phyloP scores from a whole-genome alignment of 2,888 invertebrate genomes.

The Mythimna impura region DNA sequence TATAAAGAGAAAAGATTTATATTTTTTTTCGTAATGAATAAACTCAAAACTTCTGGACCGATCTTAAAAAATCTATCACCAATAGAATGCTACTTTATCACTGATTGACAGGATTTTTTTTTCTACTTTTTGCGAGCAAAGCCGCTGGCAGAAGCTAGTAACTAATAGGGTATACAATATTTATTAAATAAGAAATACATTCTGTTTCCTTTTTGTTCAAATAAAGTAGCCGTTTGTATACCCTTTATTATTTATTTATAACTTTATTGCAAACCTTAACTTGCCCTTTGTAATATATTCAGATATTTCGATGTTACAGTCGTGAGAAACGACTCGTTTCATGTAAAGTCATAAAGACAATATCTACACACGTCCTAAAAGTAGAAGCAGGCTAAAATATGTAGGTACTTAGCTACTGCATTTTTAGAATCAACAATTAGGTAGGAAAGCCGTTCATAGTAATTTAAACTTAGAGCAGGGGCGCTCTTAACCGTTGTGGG shows the following conservation, averaged over 20 bases:
- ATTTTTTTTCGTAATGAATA: too few relatives aligned
- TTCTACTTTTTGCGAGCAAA: too few relatives aligned
- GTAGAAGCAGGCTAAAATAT: background rate
- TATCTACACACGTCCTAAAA: background rate
- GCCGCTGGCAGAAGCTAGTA: too few relatives aligned
- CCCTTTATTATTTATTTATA: too few relatives aligned
- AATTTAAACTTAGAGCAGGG: background rate
- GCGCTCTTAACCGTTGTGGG: too few relatives aligned
- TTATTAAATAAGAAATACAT: slow-evolving; percentile 38
- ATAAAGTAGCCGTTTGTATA: slow-evolving; percentile 34
- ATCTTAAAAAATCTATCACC: too few relatives aligned
- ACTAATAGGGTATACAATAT: slow-evolving; percentile 54
- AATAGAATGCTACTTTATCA: too few relatives aligned
- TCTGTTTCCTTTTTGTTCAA: slow-evolving; percentile 35
- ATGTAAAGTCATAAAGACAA: background rate
- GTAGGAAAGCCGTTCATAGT: background rate
- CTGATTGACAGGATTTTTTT: too few relatives aligned
- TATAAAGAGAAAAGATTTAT: too few relatives aligned
- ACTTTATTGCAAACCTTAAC: too few relatives aligned
- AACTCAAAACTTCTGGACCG: too few relatives aligned
- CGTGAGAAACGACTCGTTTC: slow-evolving; percentile 38
- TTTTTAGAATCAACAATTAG: background rate
- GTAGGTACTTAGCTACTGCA: background rate
- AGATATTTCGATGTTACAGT: slow-evolving; percentile 34
- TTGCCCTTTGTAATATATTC: slow-evolving; percentile 18